Base-by-base conservation (phyloP, 2,888 invertebrate species). In the Alentia gelatinosa region DNA sequence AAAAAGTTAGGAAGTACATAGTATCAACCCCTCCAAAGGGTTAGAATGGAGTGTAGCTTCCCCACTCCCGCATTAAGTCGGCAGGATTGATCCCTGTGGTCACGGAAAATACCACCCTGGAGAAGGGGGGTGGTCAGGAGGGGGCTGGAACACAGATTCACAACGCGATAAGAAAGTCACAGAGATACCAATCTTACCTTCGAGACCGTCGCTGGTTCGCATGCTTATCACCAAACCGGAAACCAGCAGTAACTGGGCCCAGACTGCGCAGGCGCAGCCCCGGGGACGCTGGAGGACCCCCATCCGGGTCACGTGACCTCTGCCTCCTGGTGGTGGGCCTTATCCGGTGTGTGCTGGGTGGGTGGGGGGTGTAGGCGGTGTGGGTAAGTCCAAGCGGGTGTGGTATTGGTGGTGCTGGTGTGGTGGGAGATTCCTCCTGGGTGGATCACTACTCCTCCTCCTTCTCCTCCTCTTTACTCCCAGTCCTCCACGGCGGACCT, bases 221-320 rank as follows among this genome's bases (percentile, higher is more conserved):
- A 79, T 79, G 79, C 79, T 79, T 79, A 79, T 79, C 79, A 39
- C 79, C 79, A 79, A 35, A 19, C 79, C 79, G 79, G 79, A 35
- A 12, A 79, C 79, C 15, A 79, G 79, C 35, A 79, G 79, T 37
- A 79, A 39, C 39, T 79, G 79, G 79, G 79, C 79, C 79, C 79
- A 79, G 12, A 26, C 12, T 12, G 79, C 79, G 37, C 79, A 79
- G 9, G 23, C 79, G n/a, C 79, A 33, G 79, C 79, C 79, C 79
- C 79, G 79, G 79, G 79, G 79, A 79, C 79, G 79, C 39, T 26
- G n/a, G 26, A 33, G 33, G 74, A 12, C 74, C 4, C 79, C 79
- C 79, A 79, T 79, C 74, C 30, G 12, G 4, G 74, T n/a, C n/a
- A 26, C n/a, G 30, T 74, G 30, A 74, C 30, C 79, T 79, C 37